Base-by-base conservation (phyloP, 1,140 invertebrate genomes). In the Aplysia californica region DNA sequence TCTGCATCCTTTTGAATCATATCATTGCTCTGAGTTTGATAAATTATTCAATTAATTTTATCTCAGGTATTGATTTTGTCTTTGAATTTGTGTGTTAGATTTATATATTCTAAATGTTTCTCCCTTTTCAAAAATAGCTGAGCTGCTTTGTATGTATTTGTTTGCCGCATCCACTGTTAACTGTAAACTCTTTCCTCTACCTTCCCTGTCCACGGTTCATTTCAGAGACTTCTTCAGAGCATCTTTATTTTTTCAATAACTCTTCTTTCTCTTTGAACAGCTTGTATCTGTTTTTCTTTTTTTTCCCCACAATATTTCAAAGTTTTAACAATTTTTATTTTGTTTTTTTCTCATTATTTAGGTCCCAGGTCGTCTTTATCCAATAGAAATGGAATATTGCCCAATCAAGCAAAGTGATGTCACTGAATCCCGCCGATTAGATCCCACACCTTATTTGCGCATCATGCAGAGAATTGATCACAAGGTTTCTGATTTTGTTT, bases 331-430 rank as follows among this genome's bases (percentile, higher is more conserved):
- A n/a, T n/a, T n/a, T n/a, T n/a, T n/a, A n/a, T n/a, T n/a, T n/a
- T n/a, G n/a, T n/a, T n/a, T n/a, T n/a, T n/a, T n/a, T n/a, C n/a
- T n/a, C n/a, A n/a, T n/a, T n/a, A n/a, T 71, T 4, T 75, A 95
- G 94, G 96, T 99, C 36, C 98, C 98, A 41, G 98, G 98, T 6
- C 91, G 98, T 76, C 90, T 99, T 23, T 97, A 94, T 91, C 96
- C 97, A 0, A 99, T 99, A 79, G 93, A 97, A 86, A 89, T 98
- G 33, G 90, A 95, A 65, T 99, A 98, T 83, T 92, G 93, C 85
- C 97, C 97, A 6, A 92, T 96, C 61, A 79, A 75, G 58, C 75
- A 75, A 69, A 85, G 86, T 29, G 94, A 91, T 93, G 84, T 91
- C 91, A 70, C 66, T 94, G 75, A 91, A 93, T 84, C 91, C 91